Evolutionary conservation across 2,797 vertebrate species (phyloP).

Genomic region (Furcifer pardalis): DNA sequence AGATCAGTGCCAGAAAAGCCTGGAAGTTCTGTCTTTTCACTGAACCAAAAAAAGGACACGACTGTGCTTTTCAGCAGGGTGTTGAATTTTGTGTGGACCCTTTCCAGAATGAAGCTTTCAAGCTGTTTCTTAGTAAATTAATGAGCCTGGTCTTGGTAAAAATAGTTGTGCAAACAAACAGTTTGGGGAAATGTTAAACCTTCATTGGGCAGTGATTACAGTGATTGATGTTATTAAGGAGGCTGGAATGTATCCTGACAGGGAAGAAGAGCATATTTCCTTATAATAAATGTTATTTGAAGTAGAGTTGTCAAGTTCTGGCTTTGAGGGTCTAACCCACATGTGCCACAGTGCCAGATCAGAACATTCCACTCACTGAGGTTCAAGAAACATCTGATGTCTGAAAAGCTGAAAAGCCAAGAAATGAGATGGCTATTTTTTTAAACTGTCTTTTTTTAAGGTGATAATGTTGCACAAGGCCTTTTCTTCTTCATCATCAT

Average conservation of each 20-base stretch:
- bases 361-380: no score
- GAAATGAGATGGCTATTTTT: no score
- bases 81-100: neutral
- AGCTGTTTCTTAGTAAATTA: constrained; percentile 22
- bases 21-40: constrained; percentile 9
- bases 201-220: neutral
- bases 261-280: neutral
- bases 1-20: constrained; percentile 12
- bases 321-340: no score
- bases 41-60: constrained; percentile 1
- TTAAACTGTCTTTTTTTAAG: no score
- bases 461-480: no score
- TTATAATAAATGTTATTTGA: neutral
- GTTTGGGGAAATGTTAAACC: neutral
- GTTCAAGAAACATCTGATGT: no score
- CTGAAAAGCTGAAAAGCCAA: no score
- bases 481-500: no score
- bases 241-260: neutral
- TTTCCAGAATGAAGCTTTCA: constrained; percentile 13
- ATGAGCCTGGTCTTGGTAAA: neutral
- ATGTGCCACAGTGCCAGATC: no score
- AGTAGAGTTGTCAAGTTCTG: no score
- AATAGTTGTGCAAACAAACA: neutral
- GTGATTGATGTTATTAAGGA: neutral
- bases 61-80: constrained; percentile 4